Conservation (phyloP, 2,888 invertebrate species). For the Xestia xanthographa region DNA sequence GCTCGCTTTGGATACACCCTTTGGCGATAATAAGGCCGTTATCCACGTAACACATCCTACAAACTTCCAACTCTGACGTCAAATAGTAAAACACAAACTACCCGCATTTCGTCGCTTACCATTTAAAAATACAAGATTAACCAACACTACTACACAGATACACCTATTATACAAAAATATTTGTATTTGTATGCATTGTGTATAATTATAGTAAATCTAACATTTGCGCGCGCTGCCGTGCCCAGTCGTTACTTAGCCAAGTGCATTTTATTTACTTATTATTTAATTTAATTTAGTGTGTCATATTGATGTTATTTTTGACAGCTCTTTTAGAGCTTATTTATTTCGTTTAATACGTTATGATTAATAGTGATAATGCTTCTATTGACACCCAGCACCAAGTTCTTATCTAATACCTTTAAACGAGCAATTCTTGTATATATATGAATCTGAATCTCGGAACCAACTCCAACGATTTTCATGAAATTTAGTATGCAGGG, state of each 20-base stretch:
- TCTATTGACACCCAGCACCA: constrained; percentile 1
- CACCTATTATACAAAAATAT: constrained; percentile 90
- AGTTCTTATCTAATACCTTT: neutral
- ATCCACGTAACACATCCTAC: neutral
- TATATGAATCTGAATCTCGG: no score
- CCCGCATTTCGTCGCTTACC: constrained; percentile 53
- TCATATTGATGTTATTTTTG: constrained; percentile 42
- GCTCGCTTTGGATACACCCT: neutral
- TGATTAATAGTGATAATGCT: neutral
- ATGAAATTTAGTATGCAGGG: no score
- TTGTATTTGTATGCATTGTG: constrained; percentile 87
- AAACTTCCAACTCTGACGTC: constrained; percentile 24
- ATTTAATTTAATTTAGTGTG: constrained; percentile 47
- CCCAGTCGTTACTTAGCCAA: constrained; percentile 64
- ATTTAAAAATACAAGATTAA: constrained; percentile 84
- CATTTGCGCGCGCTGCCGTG: constrained; percentile 85
- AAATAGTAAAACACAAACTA: constrained; percentile 28
- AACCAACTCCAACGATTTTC: no score
- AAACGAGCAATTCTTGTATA: no score
- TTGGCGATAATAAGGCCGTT: neutral
- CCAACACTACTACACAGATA: constrained; percentile 88
- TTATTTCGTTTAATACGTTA: constrained; percentile 6
- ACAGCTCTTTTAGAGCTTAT: constrained; percentile 41
- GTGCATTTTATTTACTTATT: constrained; percentile 54
- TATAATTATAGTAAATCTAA: constrained; percentile 84